Evolutionary conservation across 2,113 vertebrate genomes (phyloP).

Genomic region (Corythaeola cristata): DNA sequence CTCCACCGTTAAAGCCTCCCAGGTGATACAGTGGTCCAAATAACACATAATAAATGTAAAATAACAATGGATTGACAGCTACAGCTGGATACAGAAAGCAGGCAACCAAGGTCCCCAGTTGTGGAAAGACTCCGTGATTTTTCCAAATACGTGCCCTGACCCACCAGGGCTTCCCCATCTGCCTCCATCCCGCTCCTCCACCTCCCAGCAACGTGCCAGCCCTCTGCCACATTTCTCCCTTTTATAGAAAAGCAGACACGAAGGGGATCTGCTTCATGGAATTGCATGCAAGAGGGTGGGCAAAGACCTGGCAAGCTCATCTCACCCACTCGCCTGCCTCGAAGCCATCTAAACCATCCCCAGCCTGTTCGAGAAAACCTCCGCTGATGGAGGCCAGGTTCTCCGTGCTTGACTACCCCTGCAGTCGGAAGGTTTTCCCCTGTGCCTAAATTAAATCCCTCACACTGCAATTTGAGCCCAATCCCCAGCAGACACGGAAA

Average conservation of each 20-base stretch:
- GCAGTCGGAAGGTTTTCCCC: background rate
- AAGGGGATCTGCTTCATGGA: background rate
- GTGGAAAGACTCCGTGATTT: background rate
- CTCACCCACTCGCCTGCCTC: background rate
- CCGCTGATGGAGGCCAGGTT: background rate
- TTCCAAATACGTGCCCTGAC: background rate
- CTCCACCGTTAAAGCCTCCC: background rate
- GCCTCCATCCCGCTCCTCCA: background rate
- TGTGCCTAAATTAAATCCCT: background rate
- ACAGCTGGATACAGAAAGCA: background rate
- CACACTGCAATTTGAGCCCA: background rate
- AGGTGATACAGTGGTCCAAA: fast-evolving
- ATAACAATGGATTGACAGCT: background rate
- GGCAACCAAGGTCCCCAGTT: background rate
- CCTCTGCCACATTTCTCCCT: background rate
- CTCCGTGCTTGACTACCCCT: background rate
- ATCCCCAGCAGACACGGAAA: background rate
- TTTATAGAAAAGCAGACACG: background rate
- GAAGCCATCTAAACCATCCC: background rate
- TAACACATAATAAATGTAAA: background rate
- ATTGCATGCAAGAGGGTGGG: background rate
- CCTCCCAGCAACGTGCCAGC: background rate
- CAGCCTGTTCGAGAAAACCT: background rate
- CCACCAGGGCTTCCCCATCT: background rate
- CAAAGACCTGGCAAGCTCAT: background rate